Base-by-base conservation (phyloP, 2,797 vertebrate genomes). In the Spizella passerina region DNA sequence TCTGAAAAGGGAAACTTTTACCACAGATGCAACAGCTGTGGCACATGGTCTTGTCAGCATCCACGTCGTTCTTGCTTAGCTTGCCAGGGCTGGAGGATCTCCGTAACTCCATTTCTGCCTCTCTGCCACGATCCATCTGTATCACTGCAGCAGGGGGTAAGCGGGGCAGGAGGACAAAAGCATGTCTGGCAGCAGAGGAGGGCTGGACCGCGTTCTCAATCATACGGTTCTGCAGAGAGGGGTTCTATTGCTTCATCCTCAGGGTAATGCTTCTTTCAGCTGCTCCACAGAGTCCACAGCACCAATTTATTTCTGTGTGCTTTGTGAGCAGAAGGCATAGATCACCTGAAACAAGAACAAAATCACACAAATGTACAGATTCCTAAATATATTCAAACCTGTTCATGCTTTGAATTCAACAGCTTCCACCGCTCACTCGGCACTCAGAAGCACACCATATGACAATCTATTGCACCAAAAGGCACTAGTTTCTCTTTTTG, bases 1-100 rank as follows among this genome's bases (percentile, higher is more conserved):
- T 99, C 94, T 99, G 99, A 95, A 99, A 99, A 14, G 99, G 99
- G 91, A 99, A 99, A 97, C 98, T 99, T 94, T 99, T 99, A 89
- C 99, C 99, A 0, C 99, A 99, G 50, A 99, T 99, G 76, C 98
- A 99, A 83, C 99, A 99, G 97, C 98, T 98, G 55, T 98, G 99
- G 92, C 98, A 98, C 38, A 97, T 94, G 36, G 97, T 95, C 92
- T 96, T 98, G 43, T 99, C 98, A 66, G 98, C 98, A 29, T 98
- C 98, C 13, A 59, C 9, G 47, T 98, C 98, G 1, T 80, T 97
- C 95, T 96, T 96, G 93, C 94, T 94, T n/a, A 97, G 93, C 87
- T 98, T 98, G 79, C 97, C 95, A 41, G 97, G 98, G 89, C 98
- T 98, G 50, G 78, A 96, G 61, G 98, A 98, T 75, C 98, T 97